phyloP scores from a whole-genome alignment of 2,113 vertebrate species.

The Thryonomys swinderianus region DNA sequence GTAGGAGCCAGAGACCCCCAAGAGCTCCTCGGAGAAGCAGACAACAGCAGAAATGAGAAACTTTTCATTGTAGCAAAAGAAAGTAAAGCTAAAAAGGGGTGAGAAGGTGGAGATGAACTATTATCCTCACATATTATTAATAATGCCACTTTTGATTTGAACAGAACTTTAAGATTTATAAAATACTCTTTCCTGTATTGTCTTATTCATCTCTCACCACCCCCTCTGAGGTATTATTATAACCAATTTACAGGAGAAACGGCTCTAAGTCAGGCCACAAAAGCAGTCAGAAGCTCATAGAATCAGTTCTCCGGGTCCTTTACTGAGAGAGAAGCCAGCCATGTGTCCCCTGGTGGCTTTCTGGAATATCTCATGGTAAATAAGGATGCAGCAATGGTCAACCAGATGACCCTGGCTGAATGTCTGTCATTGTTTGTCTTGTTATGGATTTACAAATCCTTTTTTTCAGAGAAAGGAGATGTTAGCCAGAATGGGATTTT shows the following conservation, averaged over 20 bases:
- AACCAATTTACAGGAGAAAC: not conserved
- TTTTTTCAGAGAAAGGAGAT: constrained; percentile 35
- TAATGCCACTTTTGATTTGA: not conserved
- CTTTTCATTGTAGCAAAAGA: not conserved
- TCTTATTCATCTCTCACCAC: not conserved
- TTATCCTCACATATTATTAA: not conserved
- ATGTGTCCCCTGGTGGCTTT: not conserved
- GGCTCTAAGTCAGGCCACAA: not conserved
- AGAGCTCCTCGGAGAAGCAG: not conserved
- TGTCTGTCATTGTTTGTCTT: not conserved
- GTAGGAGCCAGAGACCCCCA: not conserved
- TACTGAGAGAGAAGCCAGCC: not conserved
- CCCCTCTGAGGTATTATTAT: not conserved
- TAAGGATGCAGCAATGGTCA: not conserved
- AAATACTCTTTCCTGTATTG: not conserved
- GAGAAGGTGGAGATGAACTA: not conserved
- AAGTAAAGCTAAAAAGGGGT: constrained; percentile 29
- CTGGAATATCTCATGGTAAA: not conserved
- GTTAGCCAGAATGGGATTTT: constrained; percentile 68
- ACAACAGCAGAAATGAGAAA: not conserved
- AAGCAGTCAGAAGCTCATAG: not conserved
- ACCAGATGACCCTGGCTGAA: not conserved
- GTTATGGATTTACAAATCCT: not conserved
- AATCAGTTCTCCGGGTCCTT: not conserved
- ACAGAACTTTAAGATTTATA: not conserved